Percentiles rank a stretch among this genome's conserved stretches.
Evolutionary conservation across 2,797 vertebrate species (phyloP).

Genomic region (Zonotrichia albicollis): DNA sequence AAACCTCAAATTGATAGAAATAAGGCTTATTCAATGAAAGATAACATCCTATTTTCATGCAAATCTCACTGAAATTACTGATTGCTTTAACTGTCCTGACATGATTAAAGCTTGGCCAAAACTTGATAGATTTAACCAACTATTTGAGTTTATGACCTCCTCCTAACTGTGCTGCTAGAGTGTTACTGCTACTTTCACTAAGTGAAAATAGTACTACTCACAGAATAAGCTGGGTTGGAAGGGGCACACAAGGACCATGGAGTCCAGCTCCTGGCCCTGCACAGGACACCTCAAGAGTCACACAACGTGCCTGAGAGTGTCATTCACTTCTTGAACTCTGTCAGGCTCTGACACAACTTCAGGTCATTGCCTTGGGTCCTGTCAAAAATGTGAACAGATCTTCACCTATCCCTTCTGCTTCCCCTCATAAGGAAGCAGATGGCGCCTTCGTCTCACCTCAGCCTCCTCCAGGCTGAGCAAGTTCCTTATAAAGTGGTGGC

Average conservation of each 20-base stretch:
- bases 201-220: not conserved
- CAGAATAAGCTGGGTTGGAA: not conserved
- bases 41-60: not conserved
- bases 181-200: not conserved
- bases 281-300: no score
- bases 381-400: not conserved
- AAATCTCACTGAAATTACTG: not conserved
- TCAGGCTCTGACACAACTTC: rapidly evolving
- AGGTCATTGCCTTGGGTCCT: not conserved
- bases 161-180: not conserved
- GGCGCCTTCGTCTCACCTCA: no score
- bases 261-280: not conserved
- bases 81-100: not conserved
- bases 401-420: not conserved
- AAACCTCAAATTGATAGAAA: not conserved
- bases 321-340: rapidly evolving
- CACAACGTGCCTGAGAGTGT: rapidly evolving
- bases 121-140: not conserved
- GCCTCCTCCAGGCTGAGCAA: not conserved
- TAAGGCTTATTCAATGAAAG: not conserved
- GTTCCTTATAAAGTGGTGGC: not conserved
- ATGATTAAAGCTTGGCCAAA: not conserved
- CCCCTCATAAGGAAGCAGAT: not conserved
- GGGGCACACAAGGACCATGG: no score
- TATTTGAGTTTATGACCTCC: not conserved